Conservation (phyloP, 2,797 vertebrate genomes). For the Dryobates pubescens region DNA sequence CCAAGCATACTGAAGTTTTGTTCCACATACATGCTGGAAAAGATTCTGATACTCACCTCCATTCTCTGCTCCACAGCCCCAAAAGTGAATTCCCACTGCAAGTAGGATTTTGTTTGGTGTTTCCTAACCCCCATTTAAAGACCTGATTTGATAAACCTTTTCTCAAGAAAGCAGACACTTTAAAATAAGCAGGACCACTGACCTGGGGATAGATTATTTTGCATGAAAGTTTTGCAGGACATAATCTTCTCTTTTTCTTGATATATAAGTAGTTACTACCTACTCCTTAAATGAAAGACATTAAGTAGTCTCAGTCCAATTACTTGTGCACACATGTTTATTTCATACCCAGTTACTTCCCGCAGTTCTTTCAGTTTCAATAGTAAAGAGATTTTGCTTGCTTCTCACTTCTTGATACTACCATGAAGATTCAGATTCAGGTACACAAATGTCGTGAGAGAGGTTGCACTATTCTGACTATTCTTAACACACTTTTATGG, state of each 20-base stretch:
- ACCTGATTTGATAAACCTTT: neutral
- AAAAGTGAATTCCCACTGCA: neutral
- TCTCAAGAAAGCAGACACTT: neutral
- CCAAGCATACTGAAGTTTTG: neutral
- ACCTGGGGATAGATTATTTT: slow-evolving; percentile 11
- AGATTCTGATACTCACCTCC: neutral
- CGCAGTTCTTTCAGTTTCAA: slow-evolving; percentile 18
- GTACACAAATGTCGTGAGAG: neutral
- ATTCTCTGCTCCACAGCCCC: neutral
- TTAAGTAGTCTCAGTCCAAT: slow-evolving; percentile 18
- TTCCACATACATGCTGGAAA: neutral
- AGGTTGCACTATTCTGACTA: neutral
- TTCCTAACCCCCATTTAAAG: neutral
- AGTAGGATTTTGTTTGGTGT: neutral
- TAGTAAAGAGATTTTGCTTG: neutral
- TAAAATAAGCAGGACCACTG: neutral
- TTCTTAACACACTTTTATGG: neutral
- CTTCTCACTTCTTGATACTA: slow-evolving; percentile 10
- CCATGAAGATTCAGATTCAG: slow-evolving; percentile 13
- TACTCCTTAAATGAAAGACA: slow-evolving; percentile 4
- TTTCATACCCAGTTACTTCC: neutral
- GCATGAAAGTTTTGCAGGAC: slow-evolving; percentile 18
- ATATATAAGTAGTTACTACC: slow-evolving; percentile 34
- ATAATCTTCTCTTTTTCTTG: neutral
- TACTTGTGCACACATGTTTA: slow-evolving; percentile 15